These are phyloP conservation scores for Strix aluco DNA, from an alignment of 2,113 vertebrate species.

Conservation along the genomic window DNA sequence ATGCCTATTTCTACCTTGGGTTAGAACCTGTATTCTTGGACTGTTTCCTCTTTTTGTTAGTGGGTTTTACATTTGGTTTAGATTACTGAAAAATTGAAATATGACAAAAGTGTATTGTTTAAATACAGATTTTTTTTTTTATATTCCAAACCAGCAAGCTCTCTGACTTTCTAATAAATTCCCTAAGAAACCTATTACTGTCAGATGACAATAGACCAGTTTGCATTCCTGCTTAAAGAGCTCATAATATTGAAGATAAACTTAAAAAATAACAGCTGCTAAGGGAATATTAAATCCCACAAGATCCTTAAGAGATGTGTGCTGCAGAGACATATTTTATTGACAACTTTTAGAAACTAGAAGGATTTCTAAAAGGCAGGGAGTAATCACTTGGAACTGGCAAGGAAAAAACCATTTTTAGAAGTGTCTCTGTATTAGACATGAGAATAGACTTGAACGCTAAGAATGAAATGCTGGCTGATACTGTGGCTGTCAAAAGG, in stretches of 20 bases:
- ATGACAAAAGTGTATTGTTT: neutral
- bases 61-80: neutral
- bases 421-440: neutral
- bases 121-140: neutral
- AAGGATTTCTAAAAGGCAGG: neutral
- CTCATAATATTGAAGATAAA: constrained; percentile 47
- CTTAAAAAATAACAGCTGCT: constrained; percentile 37
- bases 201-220: neutral
- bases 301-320: neutral
- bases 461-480: neutral
- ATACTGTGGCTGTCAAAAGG: neutral
- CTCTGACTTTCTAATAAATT: constrained; percentile 9
- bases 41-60: neutral
- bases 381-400: neutral
- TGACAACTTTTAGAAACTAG: neutral
- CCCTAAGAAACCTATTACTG: constrained; percentile 5
- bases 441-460: neutral
- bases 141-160: neutral
- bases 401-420: neutral
- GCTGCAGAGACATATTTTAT: neutral
- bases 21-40: neutral
- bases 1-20: neutral
- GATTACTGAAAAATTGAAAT: neutral
- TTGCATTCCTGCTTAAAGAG: neutral
- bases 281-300: constrained; percentile 13